Evolutionary conservation across 2,797 vertebrate genomes (phyloP).

Genomic region (Peromyscus nudipes): DNA sequence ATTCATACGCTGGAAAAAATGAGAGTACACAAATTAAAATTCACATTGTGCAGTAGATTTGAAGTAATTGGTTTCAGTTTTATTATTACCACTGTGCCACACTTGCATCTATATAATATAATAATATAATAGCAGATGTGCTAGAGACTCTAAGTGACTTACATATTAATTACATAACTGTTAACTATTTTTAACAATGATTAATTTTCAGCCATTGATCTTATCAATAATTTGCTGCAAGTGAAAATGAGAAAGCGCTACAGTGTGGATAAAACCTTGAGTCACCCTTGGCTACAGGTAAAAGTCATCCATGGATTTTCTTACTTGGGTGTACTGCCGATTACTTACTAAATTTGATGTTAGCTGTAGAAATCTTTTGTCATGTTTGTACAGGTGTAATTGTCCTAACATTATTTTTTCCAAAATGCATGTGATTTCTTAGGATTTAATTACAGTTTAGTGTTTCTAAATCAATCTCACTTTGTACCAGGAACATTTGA

Average conservation of each 20-base stretch:
- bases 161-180: background rate
- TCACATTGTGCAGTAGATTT: background rate
- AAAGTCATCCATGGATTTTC: conserved; percentile 72
- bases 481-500: conserved; percentile 20
- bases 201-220: conserved; percentile 94
- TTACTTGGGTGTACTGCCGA: background rate
- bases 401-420: conserved; percentile 33
- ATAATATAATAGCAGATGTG: background rate
- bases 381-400: conserved; percentile 31
- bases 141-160: conserved; percentile 49
- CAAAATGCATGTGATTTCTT: conserved; percentile 26
- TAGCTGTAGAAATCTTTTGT: conserved; percentile 21
- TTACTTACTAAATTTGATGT: conserved; percentile 44
- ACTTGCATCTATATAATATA: background rate
- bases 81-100: background rate
- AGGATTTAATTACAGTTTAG: conserved; percentile 33
- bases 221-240: conserved; percentile 99
- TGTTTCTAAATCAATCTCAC: conserved; percentile 36
- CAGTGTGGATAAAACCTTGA: conserved; percentile 98
- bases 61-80: conserved; percentile 3
- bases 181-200: conserved; percentile 66
- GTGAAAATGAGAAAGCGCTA: conserved; percentile 99
- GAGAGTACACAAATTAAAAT: conserved; percentile 24
- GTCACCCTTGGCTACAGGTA: conserved; percentile 98
- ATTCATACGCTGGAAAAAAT: background rate